Conservation (phyloP, 2,888 invertebrate species). For the Invenusta paracnida region DNA sequence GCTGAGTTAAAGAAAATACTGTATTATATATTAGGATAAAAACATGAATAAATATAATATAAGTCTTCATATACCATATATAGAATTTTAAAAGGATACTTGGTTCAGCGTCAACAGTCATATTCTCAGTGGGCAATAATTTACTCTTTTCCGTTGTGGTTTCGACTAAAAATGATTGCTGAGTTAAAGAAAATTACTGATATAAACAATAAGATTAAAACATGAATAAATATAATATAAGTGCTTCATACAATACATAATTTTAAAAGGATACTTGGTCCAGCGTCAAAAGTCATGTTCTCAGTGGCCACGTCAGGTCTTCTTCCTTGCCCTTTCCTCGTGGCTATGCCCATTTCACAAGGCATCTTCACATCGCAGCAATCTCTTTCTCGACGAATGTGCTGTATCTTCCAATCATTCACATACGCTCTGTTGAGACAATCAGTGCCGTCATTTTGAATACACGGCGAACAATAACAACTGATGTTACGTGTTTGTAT, state of each 20-base stretch:
- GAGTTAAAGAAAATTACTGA: neutral
- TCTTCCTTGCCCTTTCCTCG: neutral
- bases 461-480: neutral
- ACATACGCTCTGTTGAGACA: neutral
- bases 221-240: neutral
- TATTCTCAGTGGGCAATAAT: neutral
- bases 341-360: neutral
- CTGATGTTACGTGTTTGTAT: neutral
- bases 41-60: neutral
- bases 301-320: neutral
- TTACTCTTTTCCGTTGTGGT: neutral
- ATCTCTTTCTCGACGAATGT: neutral
- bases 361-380: neutral
- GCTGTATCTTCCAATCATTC: neutral
- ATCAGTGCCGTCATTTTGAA: neutral
- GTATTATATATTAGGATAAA: neutral
- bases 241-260: neutral
- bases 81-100: neutral
- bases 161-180: neutral
- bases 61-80: neutral
- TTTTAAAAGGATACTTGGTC: neutral
- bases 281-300: neutral
- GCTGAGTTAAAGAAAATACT: neutral
- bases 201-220: neutral
- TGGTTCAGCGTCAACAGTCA: neutral